These are phyloP conservation scores for Chloromyia formosa DNA, from an alignment of 2,888 invertebrate genomes.

Conservation along the genomic window DNA sequence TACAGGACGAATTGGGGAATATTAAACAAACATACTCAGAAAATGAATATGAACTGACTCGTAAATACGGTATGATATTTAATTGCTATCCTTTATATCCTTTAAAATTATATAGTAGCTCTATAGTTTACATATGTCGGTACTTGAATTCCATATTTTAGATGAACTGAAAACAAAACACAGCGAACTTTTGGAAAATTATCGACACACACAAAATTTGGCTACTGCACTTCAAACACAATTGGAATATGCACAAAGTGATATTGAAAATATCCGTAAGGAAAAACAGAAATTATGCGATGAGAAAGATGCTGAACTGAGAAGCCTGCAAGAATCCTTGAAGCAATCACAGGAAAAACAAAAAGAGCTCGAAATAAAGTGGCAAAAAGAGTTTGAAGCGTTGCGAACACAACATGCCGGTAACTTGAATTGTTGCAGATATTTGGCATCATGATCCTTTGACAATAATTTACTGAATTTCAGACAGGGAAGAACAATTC, in stretches of 20 bases:
- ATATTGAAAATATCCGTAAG: conserved; percentile 57
- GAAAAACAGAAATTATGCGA: conserved; percentile 64
- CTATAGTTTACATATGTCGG: no score
- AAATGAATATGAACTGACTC: conserved; percentile 60
- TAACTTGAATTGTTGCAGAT: no score
- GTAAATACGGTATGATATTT: conserved; percentile 57
- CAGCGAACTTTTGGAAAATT: conserved; percentile 65
- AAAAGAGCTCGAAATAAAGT: conserved; percentile 68
- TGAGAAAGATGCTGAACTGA: conserved; percentile 67
- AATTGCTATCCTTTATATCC: not conserved
- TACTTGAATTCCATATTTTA: no score
- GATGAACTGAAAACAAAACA: conserved; percentile 65
- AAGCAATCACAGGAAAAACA: conserved; percentile 70
- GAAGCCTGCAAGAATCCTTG: conserved; percentile 67
- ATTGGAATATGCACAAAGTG: conserved; percentile 59
- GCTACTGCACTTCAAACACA: conserved; percentile 60
- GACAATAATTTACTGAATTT: no score
- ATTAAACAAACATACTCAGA: conserved; percentile 60
- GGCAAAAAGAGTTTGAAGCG: conserved; percentile 72
- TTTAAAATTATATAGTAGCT: conserved; percentile 8
- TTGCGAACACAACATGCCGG: conserved; percentile 70
- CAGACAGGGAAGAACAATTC: conserved; percentile 75
- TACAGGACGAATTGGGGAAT: conserved; percentile 61
- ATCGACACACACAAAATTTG: conserved; percentile 65
- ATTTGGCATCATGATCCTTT: no score